phyloP scores from a whole-genome alignment of 2,113 vertebrate species.

The Melanotaenia duboulayi region DNA sequence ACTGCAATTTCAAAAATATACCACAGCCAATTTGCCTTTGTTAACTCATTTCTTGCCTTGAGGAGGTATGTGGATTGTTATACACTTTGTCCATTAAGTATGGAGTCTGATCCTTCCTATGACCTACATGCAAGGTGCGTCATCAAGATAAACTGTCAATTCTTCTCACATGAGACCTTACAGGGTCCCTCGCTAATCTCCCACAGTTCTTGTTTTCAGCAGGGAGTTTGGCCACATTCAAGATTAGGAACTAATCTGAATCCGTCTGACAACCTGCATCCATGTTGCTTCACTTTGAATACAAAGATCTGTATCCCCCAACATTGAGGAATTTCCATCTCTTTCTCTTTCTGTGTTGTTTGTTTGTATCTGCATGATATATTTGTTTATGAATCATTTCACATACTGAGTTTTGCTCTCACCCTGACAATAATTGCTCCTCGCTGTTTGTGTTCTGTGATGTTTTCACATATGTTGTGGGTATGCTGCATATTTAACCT shows the following conservation, averaged over 20 bases:
- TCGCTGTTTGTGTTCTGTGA: neutral
- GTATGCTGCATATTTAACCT: no score
- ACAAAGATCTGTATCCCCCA: neutral
- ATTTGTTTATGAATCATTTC: neutral
- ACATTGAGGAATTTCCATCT: neutral
- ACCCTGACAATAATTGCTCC: neutral
- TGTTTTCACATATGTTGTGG: neutral
- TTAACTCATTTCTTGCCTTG: neutral
- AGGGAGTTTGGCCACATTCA: neutral
- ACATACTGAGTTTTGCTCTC: neutral
- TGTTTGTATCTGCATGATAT: neutral
- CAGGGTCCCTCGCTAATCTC: neutral
- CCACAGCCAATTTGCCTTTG: neutral
- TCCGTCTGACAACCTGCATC: neutral
- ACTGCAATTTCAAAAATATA: constrained; percentile 1
- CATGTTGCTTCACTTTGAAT: neutral
- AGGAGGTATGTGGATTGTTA: neutral
- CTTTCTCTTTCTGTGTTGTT: neutral
- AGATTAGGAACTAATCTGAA: neutral
- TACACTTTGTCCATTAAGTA: neutral
- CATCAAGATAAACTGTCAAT: neutral
- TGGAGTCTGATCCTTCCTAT: neutral
- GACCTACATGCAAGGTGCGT: neutral
- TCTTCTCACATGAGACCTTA: neutral
- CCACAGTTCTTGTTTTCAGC: neutral